phyloP scores from a whole-genome alignment of 2,888 invertebrate genomes.

The Noctua janthina region DNA sequence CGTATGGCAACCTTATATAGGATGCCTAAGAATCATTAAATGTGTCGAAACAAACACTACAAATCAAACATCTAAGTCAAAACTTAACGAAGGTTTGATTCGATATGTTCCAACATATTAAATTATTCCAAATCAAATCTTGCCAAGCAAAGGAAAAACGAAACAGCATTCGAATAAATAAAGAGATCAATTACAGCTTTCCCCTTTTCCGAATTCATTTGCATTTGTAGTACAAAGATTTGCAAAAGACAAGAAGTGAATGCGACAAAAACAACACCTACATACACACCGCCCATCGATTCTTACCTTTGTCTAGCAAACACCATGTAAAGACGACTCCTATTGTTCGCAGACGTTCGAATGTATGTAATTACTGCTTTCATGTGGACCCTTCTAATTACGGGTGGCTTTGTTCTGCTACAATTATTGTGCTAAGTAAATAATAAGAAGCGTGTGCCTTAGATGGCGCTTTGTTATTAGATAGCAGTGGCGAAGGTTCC shows the following conservation, averaged over 20 bases:
- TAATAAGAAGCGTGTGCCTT: conserved; percentile 72
- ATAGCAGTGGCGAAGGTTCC: too few species aligned
- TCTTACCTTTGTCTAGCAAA: conserved; percentile 71
- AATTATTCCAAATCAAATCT: background rate
- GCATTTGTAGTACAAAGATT: background rate
- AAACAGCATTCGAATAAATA: background rate
- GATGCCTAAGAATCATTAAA: too few species aligned
- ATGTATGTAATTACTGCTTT: conserved; percentile 83
- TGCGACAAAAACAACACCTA: conserved; percentile 1
- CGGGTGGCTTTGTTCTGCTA: conserved; percentile 80
- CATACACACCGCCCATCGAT: conserved; percentile 21
- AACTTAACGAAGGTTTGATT: background rate
- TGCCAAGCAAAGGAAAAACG: background rate
- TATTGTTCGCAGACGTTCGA: conserved; percentile 67
- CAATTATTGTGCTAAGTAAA: conserved; percentile 86
- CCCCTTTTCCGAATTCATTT: background rate
- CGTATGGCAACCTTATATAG: too few species aligned
- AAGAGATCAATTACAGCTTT: background rate
- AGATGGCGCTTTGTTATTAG: conserved; percentile 68
- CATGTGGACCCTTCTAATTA: conserved; percentile 86
- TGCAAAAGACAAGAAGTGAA: background rate
- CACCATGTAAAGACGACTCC: conserved; percentile 69
- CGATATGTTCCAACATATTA: too few species aligned
- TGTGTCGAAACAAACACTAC: too few species aligned
- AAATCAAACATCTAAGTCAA: too few species aligned